Percentiles rank a stretch among this genome's conserved stretches.
Conservation (phyloP, 2,113 vertebrate species). For the Brachionichthys hirsutus region DNA sequence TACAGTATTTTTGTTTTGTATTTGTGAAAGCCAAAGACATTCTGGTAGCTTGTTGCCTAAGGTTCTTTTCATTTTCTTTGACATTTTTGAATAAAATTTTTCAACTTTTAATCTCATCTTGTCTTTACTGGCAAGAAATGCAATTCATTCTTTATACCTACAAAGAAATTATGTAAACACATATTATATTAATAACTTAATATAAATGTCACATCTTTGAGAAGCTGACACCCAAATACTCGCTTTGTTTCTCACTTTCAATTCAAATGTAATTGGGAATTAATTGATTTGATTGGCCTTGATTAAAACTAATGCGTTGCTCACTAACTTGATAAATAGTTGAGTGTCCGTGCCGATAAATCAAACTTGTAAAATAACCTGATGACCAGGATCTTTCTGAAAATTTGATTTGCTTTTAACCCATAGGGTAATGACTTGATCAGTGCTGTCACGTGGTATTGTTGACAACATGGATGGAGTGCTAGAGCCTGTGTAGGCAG, state of each 20-base stretch:
- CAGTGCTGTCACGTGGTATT: slow-evolving; percentile 48
- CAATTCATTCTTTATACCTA: neutral
- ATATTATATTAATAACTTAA: neutral
- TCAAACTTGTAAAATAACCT: neutral
- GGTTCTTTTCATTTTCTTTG: slow-evolving; percentile 91
- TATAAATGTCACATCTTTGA: neutral
- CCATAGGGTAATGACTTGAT: slow-evolving; percentile 42
- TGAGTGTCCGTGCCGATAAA: neutral
- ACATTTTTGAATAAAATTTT: slow-evolving; percentile 92
- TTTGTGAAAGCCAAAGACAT: slow-evolving; percentile 93
- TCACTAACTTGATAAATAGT: neutral
- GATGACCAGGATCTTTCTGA: too few species aligned
- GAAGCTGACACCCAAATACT: slow-evolving; percentile 27
- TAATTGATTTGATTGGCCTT: too few species aligned
- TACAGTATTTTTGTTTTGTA: slow-evolving; percentile 93
- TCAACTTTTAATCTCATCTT: slow-evolving; percentile 23
- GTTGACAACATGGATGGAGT: slow-evolving; percentile 47
- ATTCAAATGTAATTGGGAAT: slow-evolving; percentile 18
- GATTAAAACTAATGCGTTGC: neutral
- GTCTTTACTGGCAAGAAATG: slow-evolving; percentile 4
- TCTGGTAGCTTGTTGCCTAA: slow-evolving; percentile 88
- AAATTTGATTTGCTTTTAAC: slow-evolving; percentile 3
- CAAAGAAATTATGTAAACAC: too few species aligned
- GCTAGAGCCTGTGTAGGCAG: slow-evolving; percentile 38
- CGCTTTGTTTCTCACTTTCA: slow-evolving; percentile 31